Evolutionary conservation across 2,888 invertebrate genomes (phyloP), one percentile per base, ranked within the genome.

Genomic region (Dolichomitus sp.): DNA sequence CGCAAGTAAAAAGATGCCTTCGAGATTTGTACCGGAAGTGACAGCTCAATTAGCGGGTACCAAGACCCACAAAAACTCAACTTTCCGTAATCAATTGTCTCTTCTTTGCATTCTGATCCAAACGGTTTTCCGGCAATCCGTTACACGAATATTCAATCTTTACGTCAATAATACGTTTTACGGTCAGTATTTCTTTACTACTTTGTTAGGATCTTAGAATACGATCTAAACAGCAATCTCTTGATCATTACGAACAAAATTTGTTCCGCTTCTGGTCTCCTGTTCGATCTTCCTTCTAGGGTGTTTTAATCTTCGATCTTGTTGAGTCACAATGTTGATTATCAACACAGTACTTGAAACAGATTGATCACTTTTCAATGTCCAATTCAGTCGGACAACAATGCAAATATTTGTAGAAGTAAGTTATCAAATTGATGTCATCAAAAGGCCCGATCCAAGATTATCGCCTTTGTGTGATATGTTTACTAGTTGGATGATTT

Each of bases 11-110:
- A 54, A 27, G 12, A 17, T 17, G 40, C 40, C 40, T 33, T 81
- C 48, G 11, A 74, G 70, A 57, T 54, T 40, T 48, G 45, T 59
- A 27, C 40, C 48, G 57, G n/a, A 42, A 76, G 50, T 66, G 14
- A 66, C 54, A n/a, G 19, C 48, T 69, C 45, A 50, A 70, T 70
- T 48, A 65, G 42, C 45, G 42, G 57, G 27, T 11, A 50, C 19
- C 5, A 63, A 50, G 33, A 45, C 50, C 33, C 40, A 52, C 42
- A 52, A 42, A 54, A 40, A 63, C 48, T 61, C 12, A 63, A 63
- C 52, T 4, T 52, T 66, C 54, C 17, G n/a, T 12, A 30, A 52
- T 52, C 23, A 52, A 23, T 57, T 33, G 14, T 54, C 30, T 23
- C 27, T 11, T 17, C 27, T 54, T 54, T 11, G 57, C 9, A n/a